Base-by-base conservation (phyloP, 2,888 invertebrate genomes). In the Abscondita cerata region DNA sequence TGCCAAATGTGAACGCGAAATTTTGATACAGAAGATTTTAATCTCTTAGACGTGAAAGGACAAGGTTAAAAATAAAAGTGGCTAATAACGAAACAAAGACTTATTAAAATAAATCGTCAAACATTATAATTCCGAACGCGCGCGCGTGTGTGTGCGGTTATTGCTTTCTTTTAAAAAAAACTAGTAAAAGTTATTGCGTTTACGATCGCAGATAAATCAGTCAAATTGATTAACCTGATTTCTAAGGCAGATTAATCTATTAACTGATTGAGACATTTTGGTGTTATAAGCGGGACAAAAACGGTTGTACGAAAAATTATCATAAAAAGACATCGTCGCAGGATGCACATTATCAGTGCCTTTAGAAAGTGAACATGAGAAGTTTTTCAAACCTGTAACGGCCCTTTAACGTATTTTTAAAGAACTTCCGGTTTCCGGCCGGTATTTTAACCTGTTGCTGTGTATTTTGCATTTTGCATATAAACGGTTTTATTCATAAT, bases 381-480 rank as follows among this genome's bases (percentile, higher is more conserved):
- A 60, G 41, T 60, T 53, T 53, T 38, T 16, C 2, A 41, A 51
- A 1, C 20, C 38, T 31, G 62, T 58, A 53, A 20, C 20, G 59
- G 64, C 68, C 70, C 66, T 69, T 71, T 70, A 73, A 70, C 70
- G 69, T 68, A 65, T 66, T 67, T 68, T 66, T 68, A 68, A 67
- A 68, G 68, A 56, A 66, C 68, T 69, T 73, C 73, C 73, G 44
- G 73, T 72, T 73, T 72, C 72, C 72, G 69, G 67, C 54, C 55
- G 63, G 52, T 40, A 56, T 52, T 53, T 56, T 63, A 31, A 64
- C 34, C 55, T 44, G 44, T 44, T 25, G 25, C 25, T 33, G 53
- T 50, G 40, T 57, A 62, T 18, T 40, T 56, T 13, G 38, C 51
- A 25, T 59, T 59, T 52, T 52, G 40, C 63, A 59, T 64, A 44